A percentile compares a stretch with the other conserved stretches of the same genome.
These are phyloP conservation scores for Drosophila virilis DNA, from an alignment of 1,140 invertebrate genomes.

Conservation along the genomic window DNA sequence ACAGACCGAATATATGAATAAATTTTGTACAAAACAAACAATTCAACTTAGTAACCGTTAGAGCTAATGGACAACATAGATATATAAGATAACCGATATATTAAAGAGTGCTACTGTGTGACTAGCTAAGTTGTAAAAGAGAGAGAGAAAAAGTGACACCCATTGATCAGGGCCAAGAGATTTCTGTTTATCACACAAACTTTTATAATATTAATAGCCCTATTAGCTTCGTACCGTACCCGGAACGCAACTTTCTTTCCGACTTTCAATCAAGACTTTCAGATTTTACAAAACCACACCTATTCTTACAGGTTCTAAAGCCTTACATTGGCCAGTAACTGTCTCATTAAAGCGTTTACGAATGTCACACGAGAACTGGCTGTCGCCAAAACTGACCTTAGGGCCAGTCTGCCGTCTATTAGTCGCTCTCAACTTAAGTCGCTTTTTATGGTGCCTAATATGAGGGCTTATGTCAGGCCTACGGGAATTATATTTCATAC, in stretches of 20 bases:
- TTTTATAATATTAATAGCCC: conserved; percentile 61
- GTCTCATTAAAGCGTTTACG: conserved; percentile 29
- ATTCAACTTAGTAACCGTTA: conserved; percentile 67
- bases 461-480: background rate
- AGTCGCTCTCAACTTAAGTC: conserved; percentile 24
- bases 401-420: background rate
- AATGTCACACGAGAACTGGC: conserved; percentile 52
- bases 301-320: conserved; percentile 48
- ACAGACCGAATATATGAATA: conserved; percentile 56
- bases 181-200: conserved; percentile 52
- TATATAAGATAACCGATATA: conserved; percentile 42
- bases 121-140: conserved; percentile 18
- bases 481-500: too few relatives aligned
- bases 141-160: background rate
- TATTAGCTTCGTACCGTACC: conserved; percentile 38
- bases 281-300: conserved; percentile 56
- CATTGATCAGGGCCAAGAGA: conserved; percentile 10
- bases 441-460: conserved; percentile 28
- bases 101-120: conserved; percentile 67
- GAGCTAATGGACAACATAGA: conserved; percentile 63
- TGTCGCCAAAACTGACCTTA: conserved; percentile 41
- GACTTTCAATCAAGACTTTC: conserved; percentile 79
- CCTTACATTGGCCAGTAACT: conserved; percentile 1
- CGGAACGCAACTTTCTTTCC: conserved; percentile 59
- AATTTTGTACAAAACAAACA: conserved; percentile 43